Evolutionary conservation across 1,140 invertebrate species (phyloP).

Genomic region (Zaprionus capensis): DNA sequence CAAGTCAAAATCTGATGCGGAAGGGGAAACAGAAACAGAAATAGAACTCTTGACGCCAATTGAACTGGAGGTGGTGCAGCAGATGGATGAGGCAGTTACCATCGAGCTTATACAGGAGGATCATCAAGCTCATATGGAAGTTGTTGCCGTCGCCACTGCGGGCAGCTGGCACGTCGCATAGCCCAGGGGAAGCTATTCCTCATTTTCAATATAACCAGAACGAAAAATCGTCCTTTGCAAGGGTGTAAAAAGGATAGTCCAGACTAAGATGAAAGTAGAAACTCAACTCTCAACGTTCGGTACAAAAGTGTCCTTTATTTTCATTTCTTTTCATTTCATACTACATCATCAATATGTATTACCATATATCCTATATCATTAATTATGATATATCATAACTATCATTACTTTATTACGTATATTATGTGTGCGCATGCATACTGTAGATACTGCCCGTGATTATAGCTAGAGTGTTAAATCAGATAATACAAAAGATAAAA

Average conservation of each 20-base stretch:
- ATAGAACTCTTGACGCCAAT: not conserved
- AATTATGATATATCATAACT: constrained; percentile 12
- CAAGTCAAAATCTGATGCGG: not conserved
- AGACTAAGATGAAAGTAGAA: not conserved
- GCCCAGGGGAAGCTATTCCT: not conserved
- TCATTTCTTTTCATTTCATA: no score
- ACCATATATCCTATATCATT: constrained; percentile 4
- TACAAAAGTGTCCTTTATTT: constrained; percentile 48
- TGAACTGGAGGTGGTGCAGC: constrained; percentile 20
- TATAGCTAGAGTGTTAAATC: not conserved
- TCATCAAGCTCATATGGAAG: constrained; percentile 32
- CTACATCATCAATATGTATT: constrained; percentile 26
- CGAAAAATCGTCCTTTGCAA: not conserved
- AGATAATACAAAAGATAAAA: not conserved
- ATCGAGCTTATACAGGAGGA: constrained; percentile 43
- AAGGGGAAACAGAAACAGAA: not conserved
- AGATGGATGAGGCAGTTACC: constrained; percentile 42
- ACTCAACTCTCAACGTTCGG: not conserved
- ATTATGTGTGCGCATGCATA: constrained; percentile 23
- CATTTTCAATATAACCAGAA: no score
- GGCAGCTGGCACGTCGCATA: constrained; percentile 43
- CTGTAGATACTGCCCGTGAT: constrained; percentile 15
- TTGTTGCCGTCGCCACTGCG: constrained; percentile 22
- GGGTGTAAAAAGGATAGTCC: not conserved
- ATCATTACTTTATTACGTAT: constrained; percentile 10